Evolutionary conservation across 2,888 invertebrate genomes (phyloP).

Genomic region (Ischnura elegans): DNA sequence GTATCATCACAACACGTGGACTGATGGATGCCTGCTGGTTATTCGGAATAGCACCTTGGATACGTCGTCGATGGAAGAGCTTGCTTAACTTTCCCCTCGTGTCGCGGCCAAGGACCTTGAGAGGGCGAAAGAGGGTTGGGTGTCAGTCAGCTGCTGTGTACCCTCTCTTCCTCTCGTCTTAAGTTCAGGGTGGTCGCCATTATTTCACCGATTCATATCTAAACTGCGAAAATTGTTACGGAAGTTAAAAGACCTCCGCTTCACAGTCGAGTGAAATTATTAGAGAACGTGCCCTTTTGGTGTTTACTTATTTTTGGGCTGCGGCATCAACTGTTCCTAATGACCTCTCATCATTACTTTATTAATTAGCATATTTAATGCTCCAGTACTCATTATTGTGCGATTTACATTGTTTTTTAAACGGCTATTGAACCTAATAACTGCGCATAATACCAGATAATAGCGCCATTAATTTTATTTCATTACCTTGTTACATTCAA

Average conservation of each 20-base stretch:
- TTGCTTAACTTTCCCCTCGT: neutral
- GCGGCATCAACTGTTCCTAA: no score
- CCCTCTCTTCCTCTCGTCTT: neutral
- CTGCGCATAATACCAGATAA: no score
- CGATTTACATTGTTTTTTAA: no score
- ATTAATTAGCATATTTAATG: no score
- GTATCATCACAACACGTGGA: neutral
- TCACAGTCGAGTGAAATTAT: neutral
- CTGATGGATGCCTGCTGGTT: neutral
- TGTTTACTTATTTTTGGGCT: no score
- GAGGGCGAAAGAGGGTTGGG: neutral
- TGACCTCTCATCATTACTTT: no score
- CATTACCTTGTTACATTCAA: no score
- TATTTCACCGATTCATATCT: neutral
- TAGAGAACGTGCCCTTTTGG: neutral
- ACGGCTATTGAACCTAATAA: no score
- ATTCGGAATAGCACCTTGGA: neutral
- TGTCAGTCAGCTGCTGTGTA: neutral
- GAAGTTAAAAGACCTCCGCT: neutral
- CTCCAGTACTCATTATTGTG: no score
- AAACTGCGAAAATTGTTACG: neutral
- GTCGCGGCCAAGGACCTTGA: constrained; percentile 25
- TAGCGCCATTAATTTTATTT: no score
- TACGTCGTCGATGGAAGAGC: neutral
- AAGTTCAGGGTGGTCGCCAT: neutral